phyloP scores from a whole-genome alignment of 2,888 invertebrate species.

The Callosobruchus maculatus region DNA sequence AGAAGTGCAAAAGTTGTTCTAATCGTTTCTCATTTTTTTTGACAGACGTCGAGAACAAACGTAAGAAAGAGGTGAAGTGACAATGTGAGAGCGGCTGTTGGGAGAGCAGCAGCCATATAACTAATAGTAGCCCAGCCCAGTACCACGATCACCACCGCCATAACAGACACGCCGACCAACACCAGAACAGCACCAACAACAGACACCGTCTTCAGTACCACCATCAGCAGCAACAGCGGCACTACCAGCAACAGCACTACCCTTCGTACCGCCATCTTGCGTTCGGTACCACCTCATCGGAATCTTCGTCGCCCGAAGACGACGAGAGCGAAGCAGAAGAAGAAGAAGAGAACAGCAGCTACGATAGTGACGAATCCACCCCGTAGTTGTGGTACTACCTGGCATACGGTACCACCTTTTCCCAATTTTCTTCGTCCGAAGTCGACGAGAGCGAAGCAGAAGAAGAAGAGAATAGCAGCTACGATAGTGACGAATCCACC shows the following conservation, averaged over 20 bases:
- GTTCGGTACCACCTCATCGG: background rate
- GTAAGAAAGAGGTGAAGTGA: slow-evolving; percentile 52
- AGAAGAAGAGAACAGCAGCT: too few species aligned
- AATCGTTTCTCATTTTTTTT: background rate
- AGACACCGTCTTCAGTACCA: slow-evolving; percentile 17
- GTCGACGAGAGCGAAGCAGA: slow-evolving; percentile 11
- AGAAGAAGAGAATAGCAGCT: too few species aligned
- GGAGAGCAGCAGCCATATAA: slow-evolving; percentile 24
- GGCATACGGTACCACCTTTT: background rate
- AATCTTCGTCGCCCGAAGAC: background rate
- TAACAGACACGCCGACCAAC: slow-evolving; percentile 22
- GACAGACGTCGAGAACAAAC: slow-evolving; percentile 46
- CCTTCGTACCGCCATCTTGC: slow-evolving; percentile 15
- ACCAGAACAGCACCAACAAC: slow-evolving; percentile 23
- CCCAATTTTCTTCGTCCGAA: background rate
- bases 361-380: slow-evolving; percentile 20
- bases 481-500: slow-evolving; percentile 20
- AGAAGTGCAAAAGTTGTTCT: too few species aligned
- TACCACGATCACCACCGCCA: slow-evolving; percentile 28
- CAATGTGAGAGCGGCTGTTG: slow-evolving; percentile 46
- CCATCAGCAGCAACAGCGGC: slow-evolving; percentile 22
- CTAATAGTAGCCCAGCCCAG: slow-evolving; percentile 14
- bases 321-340: slow-evolving; percentile 17
- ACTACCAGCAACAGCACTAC: slow-evolving; percentile 23
- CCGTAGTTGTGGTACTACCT: background rate